Base-by-base conservation (phyloP, 2,888 invertebrate species). In the Parasteatoda lunata region DNA sequence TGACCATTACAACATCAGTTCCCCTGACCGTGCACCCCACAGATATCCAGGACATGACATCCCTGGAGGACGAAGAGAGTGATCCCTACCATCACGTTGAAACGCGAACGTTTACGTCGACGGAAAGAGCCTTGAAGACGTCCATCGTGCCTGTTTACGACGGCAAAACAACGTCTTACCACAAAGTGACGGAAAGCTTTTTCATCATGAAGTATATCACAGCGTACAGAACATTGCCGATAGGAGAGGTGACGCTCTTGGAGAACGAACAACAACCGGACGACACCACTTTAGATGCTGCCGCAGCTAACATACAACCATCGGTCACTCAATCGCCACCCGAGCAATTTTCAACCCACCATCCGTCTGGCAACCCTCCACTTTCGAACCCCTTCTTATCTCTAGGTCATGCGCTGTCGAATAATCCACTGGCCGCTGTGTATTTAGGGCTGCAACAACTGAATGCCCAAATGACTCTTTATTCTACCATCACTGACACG, bases 91-190 rank as follows among this genome's bases (percentile, higher is more conserved):
- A 96, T 0, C 96, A 97, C 93, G 87, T 90, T 45, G 93, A 96
- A 69, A 97, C 96, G 0, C 97, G 97, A 92, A 97, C 97, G 3
- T 97, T 97, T 92, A 97, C 97, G 90, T 97, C 97, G 5, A 97
- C 97, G 1, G 96, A 97, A 92, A 94, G 95, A n/a, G 95, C 97
- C 93, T 93, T 97, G 30, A 97, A 97, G 92, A 97, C 97, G 1
- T 97, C 97, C 91, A 94, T 97, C 88, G 92, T 97, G 78, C 97
- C 97, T 0, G 94, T 97, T 1, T 94, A 97, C 65, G 94, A 94
- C 89, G 95, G 94, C 87, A 94, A 94, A 47, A 94, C 94, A 88
- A 94, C 96, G 90, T 96, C 96, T 0, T 90, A 89, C 73, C 90
- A 96, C 90, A 97, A 97, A 0, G 93, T 97, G 75, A 95, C 97